Percentiles rank a stretch among this genome's conserved stretches.
Conservation (phyloP, 1,140 invertebrate genomes). For the Pachypeltis micranthus region DNA sequence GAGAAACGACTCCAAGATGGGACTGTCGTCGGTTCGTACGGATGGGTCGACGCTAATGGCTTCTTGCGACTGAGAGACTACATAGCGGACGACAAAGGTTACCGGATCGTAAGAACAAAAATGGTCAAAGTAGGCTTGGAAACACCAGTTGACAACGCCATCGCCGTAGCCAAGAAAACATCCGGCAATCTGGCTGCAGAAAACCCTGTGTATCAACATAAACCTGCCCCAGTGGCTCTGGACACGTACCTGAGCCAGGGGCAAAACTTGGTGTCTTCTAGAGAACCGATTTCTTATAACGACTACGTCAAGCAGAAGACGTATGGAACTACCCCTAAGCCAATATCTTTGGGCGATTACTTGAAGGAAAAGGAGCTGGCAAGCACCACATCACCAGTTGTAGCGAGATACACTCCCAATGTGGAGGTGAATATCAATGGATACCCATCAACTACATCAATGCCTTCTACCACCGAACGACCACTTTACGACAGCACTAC, state of each 20-base stretch:
- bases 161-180: slow-evolving; percentile 48
- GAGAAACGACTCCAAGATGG: slow-evolving; percentile 72
- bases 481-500: slow-evolving; percentile 20
- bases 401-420: not conserved
- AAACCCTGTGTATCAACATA: not conserved
- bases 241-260: slow-evolving; percentile 9
- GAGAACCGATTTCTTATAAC: slow-evolving; percentile 20
- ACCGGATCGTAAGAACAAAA: slow-evolving; percentile 62
- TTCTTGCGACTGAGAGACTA: slow-evolving; percentile 72
- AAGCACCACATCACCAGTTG: not conserved
- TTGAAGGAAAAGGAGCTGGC: not conserved
- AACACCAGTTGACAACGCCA: slow-evolving; percentile 50
- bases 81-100: slow-evolving; percentile 67
- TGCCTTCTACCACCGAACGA: slow-evolving; percentile 1
- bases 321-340: not conserved
- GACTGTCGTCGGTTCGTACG: slow-evolving; percentile 48
- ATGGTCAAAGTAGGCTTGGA: slow-evolving; percentile 62
- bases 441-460: slow-evolving; percentile 16
- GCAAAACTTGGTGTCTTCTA: not conserved
- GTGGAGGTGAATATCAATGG: slow-evolving; percentile 17
- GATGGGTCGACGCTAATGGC: slow-evolving; percentile 73
- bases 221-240: slow-evolving; percentile 5
- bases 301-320: slow-evolving; percentile 22
- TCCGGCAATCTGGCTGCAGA: not conserved
- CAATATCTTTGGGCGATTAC: not conserved